Base-by-base conservation (phyloP, 1,140 invertebrate genomes). In the Anastrepha ludens region DNA sequence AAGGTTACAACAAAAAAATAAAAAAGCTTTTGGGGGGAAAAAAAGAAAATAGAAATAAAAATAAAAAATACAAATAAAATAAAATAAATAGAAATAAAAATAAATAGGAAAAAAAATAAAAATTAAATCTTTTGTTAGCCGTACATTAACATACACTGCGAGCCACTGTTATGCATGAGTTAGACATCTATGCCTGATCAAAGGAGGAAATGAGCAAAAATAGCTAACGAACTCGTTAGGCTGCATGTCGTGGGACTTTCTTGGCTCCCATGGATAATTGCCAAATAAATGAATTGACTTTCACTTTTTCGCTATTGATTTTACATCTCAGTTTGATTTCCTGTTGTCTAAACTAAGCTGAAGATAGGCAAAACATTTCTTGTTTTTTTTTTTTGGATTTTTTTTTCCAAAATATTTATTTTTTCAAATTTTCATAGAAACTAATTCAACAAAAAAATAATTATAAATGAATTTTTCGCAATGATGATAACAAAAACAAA, bases 221-320 rank as follows among this genome's bases (percentile, higher is more conserved):
- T 55, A 55, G n/a, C n/a, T 20, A 81, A 58, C 74, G 74, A 58
- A 58, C 74, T 81, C 55, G 50, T 81, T 81, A 81, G 74, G 47
- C 41, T n/a, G 17, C n/a, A n/a, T 55, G 17, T 55, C 7, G 41
- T 29, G 7, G n/a, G 74, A 20, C 20, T n/a, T 81, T 81, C 74
- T n/a, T 55, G n/a, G 20, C n/a, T 17, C 8, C 47, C 20, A 81
- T 20, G 15, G 17, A 55, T 47, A 29, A 13, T 47, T 17, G 6
- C 74, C 17, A 55, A 70, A n/a, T 29, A 58, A 20, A 50, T 50
- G 17, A 55, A 55, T 20, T 17, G n/a, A 41, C 74, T 81, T 81
- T 81, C 74, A 81, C 74, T 81, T 81, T 50, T 1, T 13, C 15
- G 8, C 15, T 15, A 15, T 41, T 29, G 4, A 13, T n/a, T 55